phyloP scores from a whole-genome alignment of 2,797 vertebrate genomes.

The Megaceryle alcyon region DNA sequence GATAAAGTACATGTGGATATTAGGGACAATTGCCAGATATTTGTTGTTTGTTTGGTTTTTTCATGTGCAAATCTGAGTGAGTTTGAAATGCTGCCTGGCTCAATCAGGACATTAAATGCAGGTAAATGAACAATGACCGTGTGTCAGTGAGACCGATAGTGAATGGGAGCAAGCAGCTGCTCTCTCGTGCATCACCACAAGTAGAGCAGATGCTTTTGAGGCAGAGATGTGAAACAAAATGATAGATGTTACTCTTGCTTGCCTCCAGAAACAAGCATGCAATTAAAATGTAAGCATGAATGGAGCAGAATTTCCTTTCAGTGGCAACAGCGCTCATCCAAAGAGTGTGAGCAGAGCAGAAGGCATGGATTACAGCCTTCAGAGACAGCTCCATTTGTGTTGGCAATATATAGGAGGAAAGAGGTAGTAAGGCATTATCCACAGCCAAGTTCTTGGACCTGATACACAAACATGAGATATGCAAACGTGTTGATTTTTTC shows the following conservation, averaged over 20 bases:
- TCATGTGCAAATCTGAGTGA: background rate
- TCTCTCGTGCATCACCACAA: background rate
- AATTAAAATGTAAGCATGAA: slow-evolving; percentile 43
- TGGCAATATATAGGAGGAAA: slow-evolving; percentile 15
- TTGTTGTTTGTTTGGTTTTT: background rate
- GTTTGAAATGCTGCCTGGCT: background rate
- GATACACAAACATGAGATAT: background rate
- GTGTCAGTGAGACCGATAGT: background rate
- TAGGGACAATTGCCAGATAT: background rate
- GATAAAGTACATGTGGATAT: background rate
- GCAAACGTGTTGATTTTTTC: slow-evolving; percentile 27
- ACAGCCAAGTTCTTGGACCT: slow-evolving; percentile 25
- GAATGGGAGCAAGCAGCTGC: slow-evolving; percentile 16
- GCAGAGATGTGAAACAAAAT: slow-evolving; percentile 40
- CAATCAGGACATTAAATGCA: background rate
- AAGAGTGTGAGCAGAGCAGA: background rate
- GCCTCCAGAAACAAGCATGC: slow-evolving; percentile 22
- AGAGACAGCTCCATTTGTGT: slow-evolving; percentile 20
- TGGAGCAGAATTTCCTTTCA: background rate
- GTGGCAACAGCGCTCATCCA: background rate
- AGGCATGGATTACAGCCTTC: slow-evolving; percentile 19
- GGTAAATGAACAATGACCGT: slow-evolving; percentile 20
- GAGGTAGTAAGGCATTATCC: background rate
- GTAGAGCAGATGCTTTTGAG: slow-evolving; percentile 25
- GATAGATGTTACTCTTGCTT: slow-evolving; percentile 28